Evolutionary conservation across 2,797 vertebrate genomes (phyloP), one percentile per base, ranked within the genome.

Genomic region (Smutsia temminckii): DNA sequence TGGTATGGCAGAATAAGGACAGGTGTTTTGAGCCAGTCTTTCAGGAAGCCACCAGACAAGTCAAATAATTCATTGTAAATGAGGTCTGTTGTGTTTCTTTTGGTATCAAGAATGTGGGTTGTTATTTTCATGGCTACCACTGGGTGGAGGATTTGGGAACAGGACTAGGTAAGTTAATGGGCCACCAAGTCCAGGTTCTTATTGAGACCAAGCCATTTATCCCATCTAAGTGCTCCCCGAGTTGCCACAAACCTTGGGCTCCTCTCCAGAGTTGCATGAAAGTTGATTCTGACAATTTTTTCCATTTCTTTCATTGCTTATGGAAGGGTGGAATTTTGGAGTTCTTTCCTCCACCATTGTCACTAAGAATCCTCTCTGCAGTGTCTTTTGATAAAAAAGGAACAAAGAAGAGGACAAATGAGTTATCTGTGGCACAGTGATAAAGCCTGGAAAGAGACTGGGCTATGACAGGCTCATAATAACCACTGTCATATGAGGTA

Each of bases 271-370:
- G 55, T 87, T 63, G 64, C n/a, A 46, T 66, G 78, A 66, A 75
- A 92, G 14, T 75, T 86, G 42, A 80, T 80, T 85, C 29, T 79
- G 88, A 61, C 27, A 17, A 32, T 49, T 72, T 78, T 81, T 46
- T 40, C 40, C 46, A 37, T 46, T 92, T 91, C 64, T 91, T 96
- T 63, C 25, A 1, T 69, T 89, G 61, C 68, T 95, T 83, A 72
- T 37, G 55, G 40, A 95, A 78, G 37, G 34, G 32, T 1, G 4
- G 63, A 74, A 51, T 84, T 97, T 83, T 75, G 53, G 84, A 63
- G 53, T 83, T 74, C 17, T 0, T 42, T 20, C 8, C 0, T 23
- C 59, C 14, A 66, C 5, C 53, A 34, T 89, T 90, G 64, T 93
- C 53, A 49, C 21, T 66, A 57, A 59, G 0, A 55, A 86, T 37